These are phyloP conservation scores for Hypselothyrea guttata DNA, from an alignment of 2,888 invertebrate genomes.

Conservation along the genomic window DNA sequence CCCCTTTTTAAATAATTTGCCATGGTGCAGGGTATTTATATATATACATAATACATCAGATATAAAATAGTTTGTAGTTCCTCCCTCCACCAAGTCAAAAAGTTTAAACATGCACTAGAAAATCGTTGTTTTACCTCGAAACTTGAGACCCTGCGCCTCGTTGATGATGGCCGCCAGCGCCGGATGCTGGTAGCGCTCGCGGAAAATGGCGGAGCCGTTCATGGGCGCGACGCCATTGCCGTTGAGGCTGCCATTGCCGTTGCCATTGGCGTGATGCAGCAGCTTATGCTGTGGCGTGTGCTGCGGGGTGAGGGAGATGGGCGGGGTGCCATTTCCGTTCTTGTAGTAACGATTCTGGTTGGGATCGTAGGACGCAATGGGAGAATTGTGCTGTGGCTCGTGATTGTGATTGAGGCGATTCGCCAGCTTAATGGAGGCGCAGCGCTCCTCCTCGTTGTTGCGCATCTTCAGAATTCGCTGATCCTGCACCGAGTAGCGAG, in stretches of 20 bases:
- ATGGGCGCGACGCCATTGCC: slow-evolving; percentile 53
- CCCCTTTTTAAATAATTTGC: too few relatives aligned
- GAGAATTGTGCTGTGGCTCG: slow-evolving; percentile 42
- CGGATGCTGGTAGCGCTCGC: slow-evolving; percentile 82
- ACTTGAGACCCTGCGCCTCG: slow-evolving; percentile 81
- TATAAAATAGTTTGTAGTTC: too few relatives aligned
- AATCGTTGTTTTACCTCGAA: slow-evolving; percentile 75
- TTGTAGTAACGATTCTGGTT: slow-evolving; percentile 82
- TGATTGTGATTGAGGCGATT: slow-evolving; percentile 78
- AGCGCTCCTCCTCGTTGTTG: slow-evolving; percentile 82
- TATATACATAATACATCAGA: too few relatives aligned
- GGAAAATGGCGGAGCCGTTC: slow-evolving; percentile 79
- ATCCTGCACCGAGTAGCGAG: slow-evolving; percentile 81
- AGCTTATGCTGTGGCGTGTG: slow-evolving; percentile 79
- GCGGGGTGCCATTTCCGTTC: slow-evolving; percentile 68
- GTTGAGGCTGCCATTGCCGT: slow-evolving; percentile 66
- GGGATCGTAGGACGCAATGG: slow-evolving; percentile 75
- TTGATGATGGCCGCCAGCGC: slow-evolving; percentile 82
- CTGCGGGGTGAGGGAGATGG: slow-evolving; percentile 71
- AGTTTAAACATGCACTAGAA: neutral
- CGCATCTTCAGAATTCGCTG: slow-evolving; percentile 81
- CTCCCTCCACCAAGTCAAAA: slow-evolving; percentile 15
- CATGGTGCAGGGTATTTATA: too few relatives aligned
- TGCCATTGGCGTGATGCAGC: slow-evolving; percentile 50
- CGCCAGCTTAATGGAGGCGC: slow-evolving; percentile 77